Evolutionary conservation across 2,888 invertebrate species (phyloP).

Genomic region (Dorcus parallelipipedus): DNA sequence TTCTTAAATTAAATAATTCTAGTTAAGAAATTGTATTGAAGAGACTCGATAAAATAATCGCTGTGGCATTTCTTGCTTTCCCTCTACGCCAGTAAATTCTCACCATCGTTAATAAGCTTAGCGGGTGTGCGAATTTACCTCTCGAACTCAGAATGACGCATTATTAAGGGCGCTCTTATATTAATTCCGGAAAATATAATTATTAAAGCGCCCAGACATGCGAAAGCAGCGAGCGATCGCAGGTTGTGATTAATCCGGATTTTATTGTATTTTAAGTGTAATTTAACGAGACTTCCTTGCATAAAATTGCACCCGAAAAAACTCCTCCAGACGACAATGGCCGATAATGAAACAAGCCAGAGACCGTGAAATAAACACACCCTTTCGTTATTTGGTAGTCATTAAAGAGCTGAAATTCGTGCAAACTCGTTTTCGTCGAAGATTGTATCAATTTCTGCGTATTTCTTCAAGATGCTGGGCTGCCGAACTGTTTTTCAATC

Average conservation of each 20-base stretch:
- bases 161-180: constrained; percentile 16
- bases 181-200: constrained; percentile 34
- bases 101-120: background rate
- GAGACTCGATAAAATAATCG: background rate
- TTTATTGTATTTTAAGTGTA: constrained; percentile 43
- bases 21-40: too few species aligned
- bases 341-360: constrained; percentile 39
- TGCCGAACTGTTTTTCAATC: too few species aligned
- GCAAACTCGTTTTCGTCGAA: constrained; percentile 9
- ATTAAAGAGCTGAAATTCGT: constrained; percentile 10
- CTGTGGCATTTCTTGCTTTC: background rate
- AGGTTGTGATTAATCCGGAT: constrained; percentile 41
- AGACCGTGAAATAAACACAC: constrained; percentile 42
- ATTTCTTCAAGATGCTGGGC: too few species aligned
- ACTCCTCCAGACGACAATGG: constrained; percentile 39
- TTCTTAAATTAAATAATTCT: too few species aligned
- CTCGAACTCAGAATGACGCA: constrained; percentile 9
- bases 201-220: constrained; percentile 37
- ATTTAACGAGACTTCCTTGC: constrained; percentile 46
- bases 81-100: too few species aligned
- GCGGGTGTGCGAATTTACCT: constrained; percentile 5
- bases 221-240: constrained; percentile 34
- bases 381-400: constrained; percentile 19
- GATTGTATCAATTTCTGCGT: constrained; percentile 8
- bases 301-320: constrained; percentile 46